Percentiles rank a stretch among this genome's conserved stretches.
These are phyloP conservation scores for Axinella damicornis DNA, from an alignment of 37 sponge, comb jelly and placozoan genomes.

Conservation along the genomic window DNA sequence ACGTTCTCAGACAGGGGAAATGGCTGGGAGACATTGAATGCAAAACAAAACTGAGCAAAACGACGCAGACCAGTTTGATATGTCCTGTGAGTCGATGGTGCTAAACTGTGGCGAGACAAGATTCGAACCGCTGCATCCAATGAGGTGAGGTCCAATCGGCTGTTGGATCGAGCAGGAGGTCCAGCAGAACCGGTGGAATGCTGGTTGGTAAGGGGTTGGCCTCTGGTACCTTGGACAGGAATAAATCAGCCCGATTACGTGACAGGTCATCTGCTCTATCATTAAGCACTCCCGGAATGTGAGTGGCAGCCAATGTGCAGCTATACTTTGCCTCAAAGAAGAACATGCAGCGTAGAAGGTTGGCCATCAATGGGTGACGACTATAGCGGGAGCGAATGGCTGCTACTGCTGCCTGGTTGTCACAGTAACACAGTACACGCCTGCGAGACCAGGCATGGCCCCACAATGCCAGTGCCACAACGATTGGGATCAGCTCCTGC, in stretches of 20 bases:
- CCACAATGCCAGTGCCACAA: slow-evolving; percentile 53
- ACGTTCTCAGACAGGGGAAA: slow-evolving; percentile 47
- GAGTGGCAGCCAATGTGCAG: neutral
- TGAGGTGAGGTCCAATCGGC: slow-evolving; percentile 59
- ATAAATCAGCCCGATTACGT: slow-evolving; percentile 8
- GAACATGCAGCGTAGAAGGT: slow-evolving; percentile 31
- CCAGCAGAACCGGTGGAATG: neutral
- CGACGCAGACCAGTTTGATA: slow-evolving; percentile 42
- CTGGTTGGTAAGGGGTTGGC: neutral
- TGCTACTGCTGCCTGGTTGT: slow-evolving; percentile 53
- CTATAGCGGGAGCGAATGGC: neutral
- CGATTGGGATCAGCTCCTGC: slow-evolving; percentile 61
- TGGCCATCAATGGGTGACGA: slow-evolving; percentile 5
- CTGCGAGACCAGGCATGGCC: neutral
- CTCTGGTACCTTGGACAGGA: slow-evolving; percentile 10
- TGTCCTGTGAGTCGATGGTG: slow-evolving; percentile 53
- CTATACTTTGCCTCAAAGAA: slow-evolving; percentile 46
- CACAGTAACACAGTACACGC: slow-evolving; percentile 4
- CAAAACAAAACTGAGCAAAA: slow-evolving; percentile 47
- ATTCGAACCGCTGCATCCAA: slow-evolving; percentile 54
- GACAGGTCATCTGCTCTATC: slow-evolving; percentile 62
- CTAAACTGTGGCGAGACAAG: slow-evolving; percentile 40
- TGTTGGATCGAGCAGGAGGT: slow-evolving; percentile 28
- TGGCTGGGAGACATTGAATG: slow-evolving; percentile 19
- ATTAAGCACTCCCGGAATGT: slow-evolving; percentile 39